Evolutionary conservation across 2,888 invertebrate species (phyloP), one percentile per base, ranked within the genome.

Genomic region (Tipula lateralis): DNA sequence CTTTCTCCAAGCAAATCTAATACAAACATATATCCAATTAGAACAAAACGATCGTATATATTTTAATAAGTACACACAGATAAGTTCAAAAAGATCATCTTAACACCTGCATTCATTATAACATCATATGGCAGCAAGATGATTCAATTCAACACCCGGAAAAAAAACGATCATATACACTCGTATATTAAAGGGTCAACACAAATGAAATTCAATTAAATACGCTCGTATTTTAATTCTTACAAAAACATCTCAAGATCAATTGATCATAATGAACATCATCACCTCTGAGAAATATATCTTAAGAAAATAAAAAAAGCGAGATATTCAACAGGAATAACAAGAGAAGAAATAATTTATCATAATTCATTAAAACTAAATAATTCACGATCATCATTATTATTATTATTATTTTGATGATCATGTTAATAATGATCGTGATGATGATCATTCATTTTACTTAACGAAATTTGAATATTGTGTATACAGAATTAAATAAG

Each of bases 291-390:
- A 66, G 66, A 66, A 66, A 66, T 66, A 19, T 66, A 44, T 66
- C 66, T 66, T 66, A 66, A 66, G 66, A 24, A 66, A 66, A 66
- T 24, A 66, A 66, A 39, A 39, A 19, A 24, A 19, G 2, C 66
- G 24, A 66, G 24, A 66, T 66, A 19, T 66, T 24, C 66, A 24
- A 66, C 24, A 19, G 1, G 24, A 66, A 66, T 9, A 66, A 66
- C 2, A 66, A 66, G 9, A 24, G 7, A 66, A 66, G 66, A 66
- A 66, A 66, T 66, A 66, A 66, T 66, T 66, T 66, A 66, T 66
- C 66, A 66, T 66, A 66, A 66, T 66, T 66, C 66, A 66, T 66
- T 66, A 66, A 66, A 66, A 66, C 66, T 66, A 66, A 66, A 66
- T 66, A 66, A 66, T 66, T 66, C 66, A 66, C 24, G 66, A 66